Conservation (phyloP, 2,113 vertebrate genomes). For the Mus pahari region DNA sequence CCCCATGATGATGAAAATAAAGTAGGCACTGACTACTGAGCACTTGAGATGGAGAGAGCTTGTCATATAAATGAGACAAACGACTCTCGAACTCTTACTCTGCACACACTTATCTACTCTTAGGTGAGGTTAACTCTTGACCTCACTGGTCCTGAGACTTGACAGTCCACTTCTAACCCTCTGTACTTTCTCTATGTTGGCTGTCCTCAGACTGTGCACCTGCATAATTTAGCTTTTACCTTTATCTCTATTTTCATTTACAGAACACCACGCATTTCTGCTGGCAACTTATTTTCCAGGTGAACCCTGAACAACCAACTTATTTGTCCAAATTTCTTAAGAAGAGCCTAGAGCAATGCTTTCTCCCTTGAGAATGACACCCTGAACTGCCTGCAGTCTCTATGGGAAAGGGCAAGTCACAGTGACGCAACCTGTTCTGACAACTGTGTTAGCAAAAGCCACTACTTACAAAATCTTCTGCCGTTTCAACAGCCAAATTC, state of each 20-base stretch:
- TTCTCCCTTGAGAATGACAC: background rate
- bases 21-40: background rate
- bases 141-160: background rate
- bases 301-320: background rate
- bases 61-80: background rate
- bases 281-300: background rate
- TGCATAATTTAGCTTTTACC: background rate
- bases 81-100: background rate
- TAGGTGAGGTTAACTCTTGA: background rate
- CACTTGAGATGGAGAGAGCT: background rate
- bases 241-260: background rate
- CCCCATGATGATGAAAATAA: background rate
- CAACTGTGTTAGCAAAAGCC: background rate
- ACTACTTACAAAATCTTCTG: constrained; percentile 11
- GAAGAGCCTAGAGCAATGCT: background rate
- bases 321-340: constrained; percentile 49
- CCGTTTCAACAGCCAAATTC: background rate
- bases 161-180: background rate
- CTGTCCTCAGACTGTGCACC: background rate
- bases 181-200: background rate
- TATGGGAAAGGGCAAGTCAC: constrained; percentile 6
- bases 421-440: constrained; percentile 34
- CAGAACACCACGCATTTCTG: background rate
- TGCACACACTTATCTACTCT: background rate
- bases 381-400: constrained; percentile 22